Evolutionary conservation across 1,140 invertebrate genomes (phyloP), one percentile per base, ranked within the genome.

Genomic region (Pseudobourletiella spinata): DNA sequence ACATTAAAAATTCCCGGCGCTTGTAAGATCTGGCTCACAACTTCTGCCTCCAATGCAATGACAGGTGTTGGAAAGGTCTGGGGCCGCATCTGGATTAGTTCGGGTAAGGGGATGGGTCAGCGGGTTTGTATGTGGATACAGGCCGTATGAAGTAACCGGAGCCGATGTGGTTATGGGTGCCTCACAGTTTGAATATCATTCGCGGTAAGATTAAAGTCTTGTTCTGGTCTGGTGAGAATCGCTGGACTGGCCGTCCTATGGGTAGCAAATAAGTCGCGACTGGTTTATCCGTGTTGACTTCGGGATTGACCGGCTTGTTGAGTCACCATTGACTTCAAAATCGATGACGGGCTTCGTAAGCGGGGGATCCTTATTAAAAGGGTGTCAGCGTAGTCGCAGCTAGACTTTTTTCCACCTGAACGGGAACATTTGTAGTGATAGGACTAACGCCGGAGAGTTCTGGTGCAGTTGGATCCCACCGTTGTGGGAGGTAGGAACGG

Each of bases 401-500:
- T 11, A 18, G 6, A 44, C n/a, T 57, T 46, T 46, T 30, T 50
- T 48, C 54, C n/a, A 16, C 51, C 15, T 26, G 28, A 14, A 48
- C 44, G 32, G 55, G 55, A 3, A 54, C 11, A 42, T 32, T 26
- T 3, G 30, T n/a, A 16, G n/a, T 44, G 16, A n/a, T 2, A 14
- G 22, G 14, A 22, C 24, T 39, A n/a, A 11, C n/a, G 18, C 30
- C 20, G 14, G 59, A 18, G 32, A 28, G 28, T 44, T 61, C 16
- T 25, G 20, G 25, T 22, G 18, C 1, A 52, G 11, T 35, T 43
- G 22, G 44, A 20, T 50, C 52, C 43, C 11, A 50, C 51, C 8
- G 46, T 1, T 55, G 61, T 16, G 61, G 61, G 42, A 63, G 54
- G 32, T 63, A 63, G 15, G 55, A 22, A 22, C 25, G n/a, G 1